Evolutionary conservation across 2,888 invertebrate genomes (phyloP).

Genomic region (Drosophila nr. perissopoda): DNA sequence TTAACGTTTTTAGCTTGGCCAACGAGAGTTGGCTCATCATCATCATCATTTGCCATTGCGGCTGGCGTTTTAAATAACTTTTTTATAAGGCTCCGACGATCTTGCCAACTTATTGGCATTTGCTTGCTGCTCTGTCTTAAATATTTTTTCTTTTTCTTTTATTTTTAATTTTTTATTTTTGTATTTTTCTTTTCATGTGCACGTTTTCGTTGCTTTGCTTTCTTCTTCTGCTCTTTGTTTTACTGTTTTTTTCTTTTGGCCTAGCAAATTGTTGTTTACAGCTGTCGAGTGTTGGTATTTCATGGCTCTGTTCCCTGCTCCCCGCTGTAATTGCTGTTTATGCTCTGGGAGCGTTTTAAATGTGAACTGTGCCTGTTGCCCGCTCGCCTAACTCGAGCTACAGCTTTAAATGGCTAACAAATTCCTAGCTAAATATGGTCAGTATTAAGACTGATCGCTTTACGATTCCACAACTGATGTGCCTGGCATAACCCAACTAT

Average conservation of each 20-base stretch:
- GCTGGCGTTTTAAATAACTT: slow-evolving; percentile 79
- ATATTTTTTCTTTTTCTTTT: slow-evolving; percentile 17
- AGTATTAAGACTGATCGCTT: slow-evolving; percentile 48
- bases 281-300: slow-evolving; percentile 77
- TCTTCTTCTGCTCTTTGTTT: slow-evolving; percentile 1
- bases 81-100: slow-evolving; percentile 64
- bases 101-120: slow-evolving; percentile 70
- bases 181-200: slow-evolving; percentile 31
- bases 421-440: slow-evolving; percentile 47
- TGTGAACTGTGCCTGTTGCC: slow-evolving; percentile 47
- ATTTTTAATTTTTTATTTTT: background rate
- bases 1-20: slow-evolving; percentile 51
- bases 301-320: slow-evolving; percentile 56
- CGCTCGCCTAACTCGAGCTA: slow-evolving; percentile 20
- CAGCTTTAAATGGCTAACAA: slow-evolving; percentile 37
- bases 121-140: slow-evolving; percentile 36
- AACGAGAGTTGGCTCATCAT: slow-evolving; percentile 47
- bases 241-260: slow-evolving; percentile 8
- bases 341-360: slow-evolving; percentile 65
- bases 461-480: slow-evolving; percentile 34
- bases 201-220: slow-evolving; percentile 31
- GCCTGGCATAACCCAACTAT: slow-evolving; percentile 19
- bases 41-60: slow-evolving; percentile 77
- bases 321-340: slow-evolving; percentile 75
- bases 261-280: slow-evolving; percentile 77